Conservation (phyloP, 2,888 invertebrate species). For the Cerastis rubricosa region DNA sequence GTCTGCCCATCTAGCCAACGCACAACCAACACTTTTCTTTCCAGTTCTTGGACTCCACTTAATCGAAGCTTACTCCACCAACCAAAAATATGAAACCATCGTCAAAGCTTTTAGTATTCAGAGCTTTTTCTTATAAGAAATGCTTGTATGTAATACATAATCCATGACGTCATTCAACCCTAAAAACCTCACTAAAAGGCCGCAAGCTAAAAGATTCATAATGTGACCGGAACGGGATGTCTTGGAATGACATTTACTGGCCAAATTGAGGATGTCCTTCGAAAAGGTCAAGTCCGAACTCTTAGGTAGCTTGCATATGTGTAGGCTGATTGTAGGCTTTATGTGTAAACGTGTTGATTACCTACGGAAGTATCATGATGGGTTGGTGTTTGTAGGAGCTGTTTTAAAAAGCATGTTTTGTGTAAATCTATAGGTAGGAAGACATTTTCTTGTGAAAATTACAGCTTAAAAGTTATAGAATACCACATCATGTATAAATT, state of each 20-base stretch:
- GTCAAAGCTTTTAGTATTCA: not conserved
- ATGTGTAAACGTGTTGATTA: not conserved
- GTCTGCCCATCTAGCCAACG: too few relatives aligned
- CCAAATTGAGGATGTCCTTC: slow-evolving; percentile 28
- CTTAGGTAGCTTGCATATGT: not conserved
- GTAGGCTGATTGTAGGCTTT: not conserved
- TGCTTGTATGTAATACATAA: not conserved
- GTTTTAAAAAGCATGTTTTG: not conserved
- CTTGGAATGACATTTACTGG: slow-evolving; percentile 24
- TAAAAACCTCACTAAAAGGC: slow-evolving; percentile 5
- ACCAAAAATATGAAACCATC: not conserved
- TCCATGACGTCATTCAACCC: not conserved
- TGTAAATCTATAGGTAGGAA: not conserved
- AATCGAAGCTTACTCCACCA: not conserved
- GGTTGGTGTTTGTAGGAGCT: not conserved
- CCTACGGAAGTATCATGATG: not conserved
- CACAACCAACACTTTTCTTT: not conserved
- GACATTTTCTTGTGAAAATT: not conserved
- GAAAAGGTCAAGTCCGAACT: slow-evolving; percentile 30
- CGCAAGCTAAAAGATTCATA: slow-evolving; percentile 29
- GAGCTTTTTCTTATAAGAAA: not conserved
- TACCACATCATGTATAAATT: not conserved
- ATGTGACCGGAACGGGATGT: slow-evolving; percentile 14
- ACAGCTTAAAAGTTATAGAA: not conserved
- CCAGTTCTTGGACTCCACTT: not conserved